Evolutionary conservation across 64 coral and sea anemone genomes (phyloP).

Genomic region (Stichodactyla mertensii): DNA sequence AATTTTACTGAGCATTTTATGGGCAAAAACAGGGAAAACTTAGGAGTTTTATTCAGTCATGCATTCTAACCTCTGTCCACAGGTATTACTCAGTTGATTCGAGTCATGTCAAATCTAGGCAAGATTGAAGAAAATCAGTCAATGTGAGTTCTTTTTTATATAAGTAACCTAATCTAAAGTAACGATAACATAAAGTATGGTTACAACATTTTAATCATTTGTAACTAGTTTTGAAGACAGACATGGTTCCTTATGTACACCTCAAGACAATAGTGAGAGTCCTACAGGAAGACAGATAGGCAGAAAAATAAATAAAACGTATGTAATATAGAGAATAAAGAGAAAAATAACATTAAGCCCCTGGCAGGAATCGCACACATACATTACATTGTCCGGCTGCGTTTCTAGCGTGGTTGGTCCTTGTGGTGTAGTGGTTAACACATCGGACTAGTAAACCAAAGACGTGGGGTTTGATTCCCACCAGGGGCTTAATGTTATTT

Average conservation of each 20-base stretch:
- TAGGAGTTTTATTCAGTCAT: too few species aligned
- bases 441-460: too few species aligned
- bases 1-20: too few species aligned
- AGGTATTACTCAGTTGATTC: constrained; percentile 39
- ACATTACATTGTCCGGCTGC: too few species aligned
- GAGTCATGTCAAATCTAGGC: constrained; percentile 92
- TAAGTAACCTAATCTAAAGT: background rate
- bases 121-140: constrained; percentile 90
- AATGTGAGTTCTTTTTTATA: constrained; percentile 67
- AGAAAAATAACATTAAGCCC: too few species aligned
- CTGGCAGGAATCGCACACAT: too few species aligned
- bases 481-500: too few species aligned
- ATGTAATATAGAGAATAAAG: constrained; percentile 7
- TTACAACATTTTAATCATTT: background rate
- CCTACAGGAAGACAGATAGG: background rate
- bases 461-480: too few species aligned
- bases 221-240: constrained; percentile 10
- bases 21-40: too few species aligned
- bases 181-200: background rate
- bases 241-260: background rate
- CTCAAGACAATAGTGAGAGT: background rate
- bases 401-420: too few species aligned
- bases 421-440: too few species aligned
- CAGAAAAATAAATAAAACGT: background rate
- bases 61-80: too few species aligned